phyloP scores from a whole-genome alignment of 2,113 vertebrate genomes.

The Jaculus jaculus region DNA sequence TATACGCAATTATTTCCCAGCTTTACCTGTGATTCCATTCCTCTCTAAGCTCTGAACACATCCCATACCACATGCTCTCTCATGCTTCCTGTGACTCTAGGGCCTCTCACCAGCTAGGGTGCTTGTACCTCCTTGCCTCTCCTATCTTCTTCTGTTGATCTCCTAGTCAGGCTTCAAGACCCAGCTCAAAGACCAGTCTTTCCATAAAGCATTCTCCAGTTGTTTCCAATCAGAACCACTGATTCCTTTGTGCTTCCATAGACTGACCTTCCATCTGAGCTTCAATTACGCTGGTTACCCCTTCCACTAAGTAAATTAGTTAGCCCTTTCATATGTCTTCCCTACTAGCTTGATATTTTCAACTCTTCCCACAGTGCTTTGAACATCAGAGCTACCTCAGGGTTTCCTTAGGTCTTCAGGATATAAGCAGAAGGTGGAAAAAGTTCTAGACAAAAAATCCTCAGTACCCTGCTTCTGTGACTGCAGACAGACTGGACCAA shows the following conservation, averaged over 20 bases:
- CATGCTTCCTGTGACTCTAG: not conserved
- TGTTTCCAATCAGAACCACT: not conserved
- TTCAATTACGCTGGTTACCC: not conserved
- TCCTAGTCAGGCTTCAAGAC: constrained; percentile 26
- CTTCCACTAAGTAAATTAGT: not conserved
- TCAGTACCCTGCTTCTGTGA: not conserved
- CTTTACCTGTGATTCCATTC: not conserved
- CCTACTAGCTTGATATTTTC: not conserved
- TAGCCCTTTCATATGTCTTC: not conserved
- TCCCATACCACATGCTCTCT: not conserved
- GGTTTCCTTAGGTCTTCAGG: not conserved
- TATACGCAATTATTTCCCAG: not conserved
- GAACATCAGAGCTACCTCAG: not conserved
- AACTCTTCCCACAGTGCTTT: not conserved
- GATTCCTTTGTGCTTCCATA: not conserved
- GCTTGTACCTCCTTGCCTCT: not conserved
- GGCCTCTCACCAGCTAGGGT: not conserved
- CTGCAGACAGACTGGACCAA: not conserved
- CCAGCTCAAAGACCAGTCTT: not conserved
- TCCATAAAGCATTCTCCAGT: not conserved
- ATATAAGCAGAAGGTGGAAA: not conserved
- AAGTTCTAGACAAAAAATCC: not conserved
- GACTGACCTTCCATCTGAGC: not conserved
- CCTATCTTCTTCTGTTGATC: not conserved
- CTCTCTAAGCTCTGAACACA: constrained; percentile 18